phyloP scores from a whole-genome alignment of 2,888 invertebrate species.

The Lasioglossum figueresi region DNA sequence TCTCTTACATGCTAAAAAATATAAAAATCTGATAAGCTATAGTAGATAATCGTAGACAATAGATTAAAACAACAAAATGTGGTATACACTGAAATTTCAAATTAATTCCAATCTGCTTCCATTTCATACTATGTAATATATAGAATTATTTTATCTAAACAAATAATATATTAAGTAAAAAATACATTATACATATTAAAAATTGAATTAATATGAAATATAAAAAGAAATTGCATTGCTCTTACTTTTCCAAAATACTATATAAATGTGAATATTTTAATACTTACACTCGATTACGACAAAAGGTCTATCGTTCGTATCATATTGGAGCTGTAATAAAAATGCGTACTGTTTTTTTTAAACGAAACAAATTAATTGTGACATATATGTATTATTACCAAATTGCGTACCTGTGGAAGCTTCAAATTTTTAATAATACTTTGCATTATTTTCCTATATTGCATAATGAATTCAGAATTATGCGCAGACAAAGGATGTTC shows the following conservation, averaged over 20 bases:
- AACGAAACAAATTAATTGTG: conserved; percentile 19
- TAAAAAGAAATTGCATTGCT: background rate
- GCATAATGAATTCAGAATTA: conserved; percentile 90
- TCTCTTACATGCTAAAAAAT: conserved; percentile 87
- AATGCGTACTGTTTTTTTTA: conserved; percentile 9
- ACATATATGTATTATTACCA: background rate
- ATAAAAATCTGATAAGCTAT: background rate
- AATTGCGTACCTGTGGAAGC: conserved; percentile 85
- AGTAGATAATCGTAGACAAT: background rate
- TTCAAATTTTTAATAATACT: conserved; percentile 86
- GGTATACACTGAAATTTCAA: background rate
- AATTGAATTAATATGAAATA: background rate
- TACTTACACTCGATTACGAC: conserved; percentile 81
- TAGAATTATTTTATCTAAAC: background rate
- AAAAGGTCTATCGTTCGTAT: conserved; percentile 89
- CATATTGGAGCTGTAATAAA: conserved; percentile 86
- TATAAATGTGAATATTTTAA: background rate
- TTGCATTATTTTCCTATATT: conserved; percentile 87
- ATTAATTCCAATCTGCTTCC: background rate
- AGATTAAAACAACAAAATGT: background rate
- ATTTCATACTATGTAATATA: background rate
- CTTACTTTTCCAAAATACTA: background rate
- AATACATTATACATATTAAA: background rate
- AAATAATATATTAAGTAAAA: conserved; percentile 1
- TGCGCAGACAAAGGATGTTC: conserved; percentile 90